These are phyloP conservation scores for Athetis lepigone DNA, from an alignment of 2,888 invertebrate species.

Conservation along the genomic window DNA sequence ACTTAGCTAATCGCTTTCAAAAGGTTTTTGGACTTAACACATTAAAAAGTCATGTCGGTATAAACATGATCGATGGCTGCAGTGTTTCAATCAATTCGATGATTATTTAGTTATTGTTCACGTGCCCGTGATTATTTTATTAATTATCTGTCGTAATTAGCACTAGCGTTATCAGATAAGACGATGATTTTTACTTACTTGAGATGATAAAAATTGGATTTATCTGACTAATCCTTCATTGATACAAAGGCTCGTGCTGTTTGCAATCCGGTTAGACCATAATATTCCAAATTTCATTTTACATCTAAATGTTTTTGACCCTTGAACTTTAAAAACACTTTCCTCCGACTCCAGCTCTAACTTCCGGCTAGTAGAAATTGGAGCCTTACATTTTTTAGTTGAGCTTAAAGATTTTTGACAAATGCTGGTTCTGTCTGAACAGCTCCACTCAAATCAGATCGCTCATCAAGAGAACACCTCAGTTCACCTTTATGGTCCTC, in stretches of 20 bases:
- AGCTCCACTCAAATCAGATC: too few relatives aligned
- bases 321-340: too few relatives aligned
- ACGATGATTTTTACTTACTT: neutral
- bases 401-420: too few relatives aligned
- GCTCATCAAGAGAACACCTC: too few relatives aligned
- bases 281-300: too few relatives aligned
- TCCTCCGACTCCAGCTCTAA: too few relatives aligned
- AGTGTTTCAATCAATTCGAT: neutral
- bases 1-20: neutral
- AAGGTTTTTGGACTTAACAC: neutral
- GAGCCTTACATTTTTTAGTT: too few relatives aligned
- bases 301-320: too few relatives aligned
- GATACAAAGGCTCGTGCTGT: neutral
- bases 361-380: too few relatives aligned
- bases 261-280: too few relatives aligned
- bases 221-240: neutral
- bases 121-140: conserved; percentile 4
- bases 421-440: too few relatives aligned
- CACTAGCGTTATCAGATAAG: conserved; percentile 9
- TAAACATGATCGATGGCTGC: neutral
- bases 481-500: too few relatives aligned
- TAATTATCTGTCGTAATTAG: conserved; percentile 15
- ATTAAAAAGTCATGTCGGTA: neutral
- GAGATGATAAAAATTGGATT: conserved; percentile 5
- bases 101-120: neutral